Evolutionary conservation across 2,888 invertebrate genomes (phyloP).

Genomic region (Aspidiotus rigidus): DNA sequence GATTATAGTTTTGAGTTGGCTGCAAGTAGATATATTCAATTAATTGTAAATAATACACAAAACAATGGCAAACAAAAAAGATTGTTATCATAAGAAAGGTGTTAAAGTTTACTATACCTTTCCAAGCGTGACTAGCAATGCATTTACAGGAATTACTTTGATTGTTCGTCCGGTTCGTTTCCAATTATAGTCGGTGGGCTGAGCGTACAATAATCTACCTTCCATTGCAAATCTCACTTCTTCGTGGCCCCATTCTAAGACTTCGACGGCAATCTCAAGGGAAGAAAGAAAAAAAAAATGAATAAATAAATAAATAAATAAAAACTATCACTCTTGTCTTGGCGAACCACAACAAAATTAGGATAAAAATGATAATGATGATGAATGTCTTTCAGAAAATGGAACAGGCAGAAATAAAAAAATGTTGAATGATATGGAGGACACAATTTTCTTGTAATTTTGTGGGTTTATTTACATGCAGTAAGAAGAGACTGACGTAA

Average conservation of each 20-base stretch:
- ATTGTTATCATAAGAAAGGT: background rate
- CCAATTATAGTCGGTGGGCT: slow-evolving; percentile 86
- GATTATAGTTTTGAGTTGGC: slow-evolving; percentile 63
- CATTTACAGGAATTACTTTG: slow-evolving; percentile 78
- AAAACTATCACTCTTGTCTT: too few species aligned
- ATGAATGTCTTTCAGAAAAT: too few species aligned
- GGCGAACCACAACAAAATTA: too few species aligned
- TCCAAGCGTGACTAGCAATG: slow-evolving; percentile 82
- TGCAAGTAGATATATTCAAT: slow-evolving; percentile 41
- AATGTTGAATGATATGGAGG: too few species aligned
- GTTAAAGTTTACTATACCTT: slow-evolving; percentile 53
- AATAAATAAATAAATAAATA: too few species aligned
- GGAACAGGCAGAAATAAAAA: too few species aligned
- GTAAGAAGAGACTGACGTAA: too few species aligned
- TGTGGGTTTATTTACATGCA: too few species aligned
- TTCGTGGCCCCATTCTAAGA: slow-evolving; percentile 88
- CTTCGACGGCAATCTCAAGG: slow-evolving; percentile 73
- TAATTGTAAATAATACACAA: background rate
- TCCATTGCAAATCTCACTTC: slow-evolving; percentile 85
- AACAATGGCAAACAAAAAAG: background rate
- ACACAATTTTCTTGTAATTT: too few species aligned
- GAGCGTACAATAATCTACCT: slow-evolving; percentile 76
- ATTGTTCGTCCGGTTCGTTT: slow-evolving; percentile 71
- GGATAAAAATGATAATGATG: too few species aligned
- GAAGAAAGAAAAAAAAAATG: too few species aligned